phyloP scores from a whole-genome alignment of 2,797 vertebrate species.

The Thaleichthys pacificus region DNA sequence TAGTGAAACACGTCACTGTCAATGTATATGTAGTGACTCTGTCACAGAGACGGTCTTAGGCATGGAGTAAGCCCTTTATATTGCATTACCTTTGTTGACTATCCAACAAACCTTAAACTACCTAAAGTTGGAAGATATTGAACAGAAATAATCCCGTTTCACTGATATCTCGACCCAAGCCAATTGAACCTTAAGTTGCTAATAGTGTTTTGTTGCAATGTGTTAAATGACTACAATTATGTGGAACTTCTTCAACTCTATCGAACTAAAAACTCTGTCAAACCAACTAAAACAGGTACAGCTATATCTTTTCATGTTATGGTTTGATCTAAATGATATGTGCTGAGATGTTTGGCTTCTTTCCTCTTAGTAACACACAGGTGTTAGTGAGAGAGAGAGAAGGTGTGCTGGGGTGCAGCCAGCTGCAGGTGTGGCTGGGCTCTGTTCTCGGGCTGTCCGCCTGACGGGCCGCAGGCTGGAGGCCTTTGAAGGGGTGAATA shows the following conservation, averaged over 20 bases:
- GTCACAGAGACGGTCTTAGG: neutral
- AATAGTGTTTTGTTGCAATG: too few relatives aligned
- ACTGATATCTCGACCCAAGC: neutral
- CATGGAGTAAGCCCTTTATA: neutral
- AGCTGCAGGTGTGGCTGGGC: conserved; percentile 85
- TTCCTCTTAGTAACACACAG: conserved; percentile 26
- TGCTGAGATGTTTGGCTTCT: conserved; percentile 18
- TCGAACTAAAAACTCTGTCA: neutral
- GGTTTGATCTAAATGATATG: neutral
- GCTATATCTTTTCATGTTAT: neutral
- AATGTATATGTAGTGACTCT: too few relatives aligned
- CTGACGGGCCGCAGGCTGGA: conserved; percentile 99
- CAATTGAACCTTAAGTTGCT: conserved; percentile 7
- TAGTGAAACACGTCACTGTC: neutral
- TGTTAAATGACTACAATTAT: too few relatives aligned
- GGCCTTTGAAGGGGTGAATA: conserved; percentile 99
- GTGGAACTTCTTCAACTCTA: neutral
- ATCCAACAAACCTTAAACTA: neutral
- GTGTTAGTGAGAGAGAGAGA: conserved; percentile 22
- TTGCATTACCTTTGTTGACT: neutral
- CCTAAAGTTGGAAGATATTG: neutral
- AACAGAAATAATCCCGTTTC: neutral
- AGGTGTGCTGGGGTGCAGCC: conserved; percentile 62
- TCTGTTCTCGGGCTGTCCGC: conserved; percentile 99
- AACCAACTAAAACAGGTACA: too few relatives aligned